Evolutionary conservation across 2,113 vertebrate species (phyloP), one percentile per base, ranked within the genome.

Genomic region (Siphamia tubifer): DNA sequence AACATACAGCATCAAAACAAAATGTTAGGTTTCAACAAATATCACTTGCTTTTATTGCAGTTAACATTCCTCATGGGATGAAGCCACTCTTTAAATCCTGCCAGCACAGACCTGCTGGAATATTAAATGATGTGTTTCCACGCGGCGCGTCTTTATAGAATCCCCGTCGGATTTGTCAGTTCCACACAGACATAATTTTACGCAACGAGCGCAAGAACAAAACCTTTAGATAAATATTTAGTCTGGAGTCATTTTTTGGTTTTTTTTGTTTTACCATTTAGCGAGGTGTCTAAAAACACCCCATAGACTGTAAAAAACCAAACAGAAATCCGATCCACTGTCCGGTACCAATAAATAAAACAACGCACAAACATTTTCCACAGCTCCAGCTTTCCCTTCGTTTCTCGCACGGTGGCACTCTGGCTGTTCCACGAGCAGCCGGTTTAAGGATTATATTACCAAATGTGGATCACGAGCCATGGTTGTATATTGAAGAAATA

Each of bases 351-450:
- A 77, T 56, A 25, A 68, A 82, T 56, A 19, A 47, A 62, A 48
- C 58, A 64, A 49, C 58, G 28, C 24, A 42, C 58, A 32, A n/a
- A 23, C 44, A 17, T 74, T 47, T 62, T 8, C 45, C 56, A 2
- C 48, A 44, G 64, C 38, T 61, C 35, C 28, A 19, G 42, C 45
- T 67, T 52, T 80, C 42, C 80, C 77, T 74, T 57, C 7, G 67
- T 28, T 35, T 71, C 60, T 58, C 82, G 61, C 88, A 82, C 74
- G 82, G 75, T 84, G 88, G 81, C 84, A 71, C 58, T 76, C 76
- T 77, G 75, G n/a, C 60, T 53, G 75, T 44, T 72, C 2, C n/a
- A 43, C 28, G 1, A 36, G n/a, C 32, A 23, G 10, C 34, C 21
- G 27, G 8, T 27, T 54, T 9, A 0, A 57, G 27, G 47, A 62